These are phyloP conservation scores for Lycaon pictus DNA, from an alignment of 2,113 vertebrate species.

Conservation along the genomic window DNA sequence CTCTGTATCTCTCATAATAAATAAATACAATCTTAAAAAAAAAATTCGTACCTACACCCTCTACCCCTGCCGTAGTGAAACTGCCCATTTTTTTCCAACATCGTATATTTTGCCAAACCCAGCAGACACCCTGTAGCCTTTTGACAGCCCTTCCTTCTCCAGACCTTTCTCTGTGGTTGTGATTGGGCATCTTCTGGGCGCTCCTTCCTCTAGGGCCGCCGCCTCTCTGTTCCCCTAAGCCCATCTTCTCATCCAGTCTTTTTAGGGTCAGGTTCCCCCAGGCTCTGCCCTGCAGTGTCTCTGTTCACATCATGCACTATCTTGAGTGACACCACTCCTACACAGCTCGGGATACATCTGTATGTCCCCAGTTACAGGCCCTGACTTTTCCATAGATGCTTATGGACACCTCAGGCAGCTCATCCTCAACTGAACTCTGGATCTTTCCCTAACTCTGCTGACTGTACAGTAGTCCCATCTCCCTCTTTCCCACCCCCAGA, in stretches of 20 bases:
- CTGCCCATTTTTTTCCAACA: neutral
- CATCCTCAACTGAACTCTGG: neutral
- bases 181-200: neutral
- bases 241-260: neutral
- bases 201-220: neutral
- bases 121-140: neutral
- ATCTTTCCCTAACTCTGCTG: neutral
- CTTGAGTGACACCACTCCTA: neutral
- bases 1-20: too few species aligned
- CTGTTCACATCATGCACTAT: neutral
- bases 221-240: neutral
- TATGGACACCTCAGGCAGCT: neutral
- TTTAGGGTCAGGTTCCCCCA: neutral
- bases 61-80: neutral
- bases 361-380: neutral
- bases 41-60: neutral
- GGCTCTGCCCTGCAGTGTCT: neutral
- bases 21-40: too few species aligned
- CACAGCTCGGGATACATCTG: rapidly evolving
- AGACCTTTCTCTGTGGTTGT: neutral
- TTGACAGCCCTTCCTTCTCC: neutral
- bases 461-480: rapidly evolving
- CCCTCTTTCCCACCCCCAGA: neutral
- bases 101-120: neutral
- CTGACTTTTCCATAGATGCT: neutral